Conservation (phyloP, 2,888 invertebrate species). For the Pheosia tremula region DNA sequence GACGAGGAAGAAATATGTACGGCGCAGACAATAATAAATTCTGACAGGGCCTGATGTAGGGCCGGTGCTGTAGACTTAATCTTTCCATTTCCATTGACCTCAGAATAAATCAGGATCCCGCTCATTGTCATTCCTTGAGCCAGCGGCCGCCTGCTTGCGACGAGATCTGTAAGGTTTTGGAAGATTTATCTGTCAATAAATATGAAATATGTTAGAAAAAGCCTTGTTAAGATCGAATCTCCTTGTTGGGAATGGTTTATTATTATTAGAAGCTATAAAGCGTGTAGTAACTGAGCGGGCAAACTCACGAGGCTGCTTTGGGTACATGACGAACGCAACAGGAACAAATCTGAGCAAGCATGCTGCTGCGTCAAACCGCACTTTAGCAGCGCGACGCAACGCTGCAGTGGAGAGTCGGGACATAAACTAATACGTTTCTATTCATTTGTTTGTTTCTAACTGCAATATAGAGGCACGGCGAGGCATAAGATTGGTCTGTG, state of each 20-base stretch:
- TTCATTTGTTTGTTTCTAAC: no score
- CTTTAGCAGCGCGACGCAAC: no score
- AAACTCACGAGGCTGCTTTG: no score
- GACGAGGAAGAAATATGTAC: slow-evolving; percentile 49
- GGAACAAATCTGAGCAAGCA: no score
- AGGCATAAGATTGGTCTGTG: no score
- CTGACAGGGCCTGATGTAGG: slow-evolving; percentile 38
- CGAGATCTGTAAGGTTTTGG: slow-evolving; percentile 16
- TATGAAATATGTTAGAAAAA: slow-evolving; percentile 7
- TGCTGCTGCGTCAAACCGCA: no score
- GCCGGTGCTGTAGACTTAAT: slow-evolving; percentile 37
- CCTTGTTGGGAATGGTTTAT: not conserved
- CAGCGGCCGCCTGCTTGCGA: slow-evolving; percentile 23
- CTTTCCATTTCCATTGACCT: slow-evolving; percentile 31
- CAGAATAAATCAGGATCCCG: slow-evolving; percentile 28
- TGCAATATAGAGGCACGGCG: no score
- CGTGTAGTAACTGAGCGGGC: no score
- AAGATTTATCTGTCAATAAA: slow-evolving; percentile 32
- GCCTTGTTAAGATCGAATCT: not conserved
- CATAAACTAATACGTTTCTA: no score
- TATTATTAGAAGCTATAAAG: not conserved
- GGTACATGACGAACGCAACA: no score
- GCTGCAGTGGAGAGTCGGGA: no score
- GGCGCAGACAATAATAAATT: slow-evolving; percentile 36
- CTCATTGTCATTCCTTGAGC: slow-evolving; percentile 39